phyloP scores from a whole-genome alignment of 2,113 vertebrate genomes.

The Halichoerus grypus region DNA sequence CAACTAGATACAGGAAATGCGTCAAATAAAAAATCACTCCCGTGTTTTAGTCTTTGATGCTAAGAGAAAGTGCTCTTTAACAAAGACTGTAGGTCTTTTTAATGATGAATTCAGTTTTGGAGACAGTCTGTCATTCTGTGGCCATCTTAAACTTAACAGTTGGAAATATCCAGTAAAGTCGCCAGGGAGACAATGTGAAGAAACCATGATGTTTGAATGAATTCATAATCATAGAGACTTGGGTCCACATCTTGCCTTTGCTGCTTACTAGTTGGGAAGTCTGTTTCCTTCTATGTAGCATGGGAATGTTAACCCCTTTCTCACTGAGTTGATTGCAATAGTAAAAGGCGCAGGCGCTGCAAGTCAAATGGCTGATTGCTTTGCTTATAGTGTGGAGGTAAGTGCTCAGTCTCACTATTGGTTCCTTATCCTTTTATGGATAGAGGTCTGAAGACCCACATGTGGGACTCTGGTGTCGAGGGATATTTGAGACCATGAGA shows the following conservation, averaged over 20 bases:
- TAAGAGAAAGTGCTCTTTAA: not conserved
- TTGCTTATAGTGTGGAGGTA: not conserved
- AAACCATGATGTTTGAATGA: not conserved
- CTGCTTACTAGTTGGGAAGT: not conserved
- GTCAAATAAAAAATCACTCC: not conserved
- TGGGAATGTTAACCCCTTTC: not conserved
- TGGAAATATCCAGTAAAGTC: not conserved
- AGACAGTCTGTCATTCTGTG: not conserved
- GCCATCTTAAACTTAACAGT: not conserved
- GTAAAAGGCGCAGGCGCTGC: not conserved
- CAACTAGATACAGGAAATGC: not conserved
- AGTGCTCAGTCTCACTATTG: fast-evolving
- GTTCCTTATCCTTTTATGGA: not conserved
- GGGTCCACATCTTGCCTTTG: not conserved
- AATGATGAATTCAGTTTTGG: not conserved
- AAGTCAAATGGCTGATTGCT: not conserved
- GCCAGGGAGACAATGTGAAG: not conserved
- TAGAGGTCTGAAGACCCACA: not conserved
- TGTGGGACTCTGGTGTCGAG: not conserved
- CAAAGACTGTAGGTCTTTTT: not conserved
- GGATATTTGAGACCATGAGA: not conserved
- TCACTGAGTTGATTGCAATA: not conserved
- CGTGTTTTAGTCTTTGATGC: not conserved
- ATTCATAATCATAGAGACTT: not conserved
- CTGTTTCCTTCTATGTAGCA: not conserved